Percentiles rank a stretch among this genome's conserved stretches.
Conservation (phyloP, 2,113 vertebrate genomes). For the Rhinogobius similis region DNA sequence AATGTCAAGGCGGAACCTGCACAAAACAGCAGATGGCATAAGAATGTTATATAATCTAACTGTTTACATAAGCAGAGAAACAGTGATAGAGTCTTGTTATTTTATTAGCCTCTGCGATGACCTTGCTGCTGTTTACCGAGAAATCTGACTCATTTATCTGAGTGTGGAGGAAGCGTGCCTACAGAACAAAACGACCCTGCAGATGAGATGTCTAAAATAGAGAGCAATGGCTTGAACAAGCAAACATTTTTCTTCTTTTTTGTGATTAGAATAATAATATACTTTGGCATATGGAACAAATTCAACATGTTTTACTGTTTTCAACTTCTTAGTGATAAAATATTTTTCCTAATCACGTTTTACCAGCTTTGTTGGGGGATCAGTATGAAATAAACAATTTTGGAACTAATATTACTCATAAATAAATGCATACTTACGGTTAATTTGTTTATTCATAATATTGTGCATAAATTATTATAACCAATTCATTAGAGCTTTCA, state of each 20-base stretch:
- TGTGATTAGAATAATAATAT: too few species aligned
- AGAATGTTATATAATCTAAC: not conserved
- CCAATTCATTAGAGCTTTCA: too few species aligned
- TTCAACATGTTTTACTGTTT: too few species aligned
- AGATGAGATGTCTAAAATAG: slow-evolving; percentile 13
- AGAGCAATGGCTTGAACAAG: not conserved
- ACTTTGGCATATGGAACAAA: too few species aligned
- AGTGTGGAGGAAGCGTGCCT: slow-evolving; percentile 49
- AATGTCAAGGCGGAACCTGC: slow-evolving; percentile 97
- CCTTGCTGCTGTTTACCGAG: slow-evolving; percentile 28
- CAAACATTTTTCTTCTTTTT: not conserved
- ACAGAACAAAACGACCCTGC: not conserved
- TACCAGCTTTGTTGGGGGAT: not conserved
- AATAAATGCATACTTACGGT: too few species aligned
- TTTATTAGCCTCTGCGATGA: slow-evolving; percentile 27
- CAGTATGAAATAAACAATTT: not conserved
- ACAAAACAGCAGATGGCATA: slow-evolving; percentile 9
- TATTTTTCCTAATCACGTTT: too few species aligned
- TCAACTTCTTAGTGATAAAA: too few species aligned
- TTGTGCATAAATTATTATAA: too few species aligned
- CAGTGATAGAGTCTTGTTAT: slow-evolving; percentile 9
- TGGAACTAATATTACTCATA: too few species aligned
- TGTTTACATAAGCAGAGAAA: not conserved
- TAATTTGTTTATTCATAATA: too few species aligned
- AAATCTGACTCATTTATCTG: slow-evolving; percentile 45